Evolutionary conservation across 2,113 vertebrate genomes (phyloP), one percentile per base, ranked within the genome.

Genomic region (Perccottus glenii): DNA sequence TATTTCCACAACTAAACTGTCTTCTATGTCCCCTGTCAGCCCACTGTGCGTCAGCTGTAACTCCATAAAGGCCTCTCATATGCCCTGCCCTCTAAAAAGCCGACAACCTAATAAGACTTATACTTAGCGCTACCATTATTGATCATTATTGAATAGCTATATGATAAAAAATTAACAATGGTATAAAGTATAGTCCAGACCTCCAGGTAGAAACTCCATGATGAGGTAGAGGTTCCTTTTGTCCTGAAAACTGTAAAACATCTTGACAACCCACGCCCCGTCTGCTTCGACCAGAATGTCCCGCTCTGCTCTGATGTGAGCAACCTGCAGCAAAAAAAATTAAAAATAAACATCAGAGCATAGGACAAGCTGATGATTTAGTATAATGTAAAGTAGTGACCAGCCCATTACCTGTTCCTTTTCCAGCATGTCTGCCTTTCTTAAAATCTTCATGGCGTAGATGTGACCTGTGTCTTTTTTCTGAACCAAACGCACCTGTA

Each of bases 231-330:
- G 95, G 88, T 99, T 99, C 81, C 95, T 94, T 85, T 99, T 99
- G 90, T 99, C 98, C 88, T 99, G 98, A 84, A 99, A 99, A 90
- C 97, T 99, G 89, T 99, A 99, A 86, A 98, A 99, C 98, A 99
- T 99, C 89, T 99, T 99, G 65, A 99, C 98, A 66, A 99, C 98
- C 98, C 98, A 99, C 56, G 96, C 96, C 19, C 97, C 95, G 68
- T 99, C 98, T 0, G 97, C 98, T 91, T 99, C 98, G 65, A 99
- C 98, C 58, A 99, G 90, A 78, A 99, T 98, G 82, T 99, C 98
- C 85, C 98, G 93, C 87, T 99, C 97, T 33, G 98, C 98, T 76
- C 98, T 91, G 74, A 99, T 99, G 57, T 99, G 98, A 52, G 96
- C 97, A 7, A 98, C 96, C 98, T 99, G 71, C 9, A 49, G 42